Conservation (phyloP, 2,888 invertebrate genomes). For the Aphrophora alni region DNA sequence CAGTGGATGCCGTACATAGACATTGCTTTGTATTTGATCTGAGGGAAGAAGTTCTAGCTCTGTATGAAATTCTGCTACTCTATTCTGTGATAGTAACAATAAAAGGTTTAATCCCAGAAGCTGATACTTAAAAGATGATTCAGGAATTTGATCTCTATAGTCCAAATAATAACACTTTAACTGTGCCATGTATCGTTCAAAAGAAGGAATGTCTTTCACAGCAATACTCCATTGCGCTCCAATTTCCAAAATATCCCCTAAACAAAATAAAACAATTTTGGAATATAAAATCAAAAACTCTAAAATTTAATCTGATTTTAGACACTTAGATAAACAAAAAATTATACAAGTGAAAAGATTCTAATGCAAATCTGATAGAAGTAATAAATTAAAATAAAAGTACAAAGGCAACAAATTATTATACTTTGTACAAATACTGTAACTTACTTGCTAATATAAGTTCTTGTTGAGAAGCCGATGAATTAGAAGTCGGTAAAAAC, state of each 20-base stretch:
- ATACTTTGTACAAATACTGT: slow-evolving; percentile 17
- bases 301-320: no score
- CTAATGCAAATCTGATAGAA: no score
- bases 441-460: slow-evolving; percentile 81
- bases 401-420: no score
- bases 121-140: slow-evolving; percentile 94
- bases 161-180: slow-evolving; percentile 98
- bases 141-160: slow-evolving; percentile 80
- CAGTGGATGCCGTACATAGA: slow-evolving; percentile 93
- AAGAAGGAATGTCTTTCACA: slow-evolving; percentile 90
- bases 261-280: slow-evolving; percentile 51
- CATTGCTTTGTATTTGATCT: slow-evolving; percentile 89
- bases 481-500: slow-evolving; percentile 84
- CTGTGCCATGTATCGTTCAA: slow-evolving; percentile 97
- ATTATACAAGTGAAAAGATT: no score
- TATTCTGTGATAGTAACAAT: slow-evolving; percentile 91
- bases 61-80: slow-evolving; percentile 98
- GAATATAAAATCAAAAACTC: no score
- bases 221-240: slow-evolving; percentile 96
- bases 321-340: no score
- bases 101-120: slow-evolving; percentile 92
- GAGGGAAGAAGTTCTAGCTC: slow-evolving; percentile 93
- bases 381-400: no score
- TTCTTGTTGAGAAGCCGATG: slow-evolving; percentile 73
- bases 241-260: slow-evolving; percentile 89